Evolutionary conservation across 2,888 invertebrate species (phyloP).

Genomic region (Anticlea derivata): DNA sequence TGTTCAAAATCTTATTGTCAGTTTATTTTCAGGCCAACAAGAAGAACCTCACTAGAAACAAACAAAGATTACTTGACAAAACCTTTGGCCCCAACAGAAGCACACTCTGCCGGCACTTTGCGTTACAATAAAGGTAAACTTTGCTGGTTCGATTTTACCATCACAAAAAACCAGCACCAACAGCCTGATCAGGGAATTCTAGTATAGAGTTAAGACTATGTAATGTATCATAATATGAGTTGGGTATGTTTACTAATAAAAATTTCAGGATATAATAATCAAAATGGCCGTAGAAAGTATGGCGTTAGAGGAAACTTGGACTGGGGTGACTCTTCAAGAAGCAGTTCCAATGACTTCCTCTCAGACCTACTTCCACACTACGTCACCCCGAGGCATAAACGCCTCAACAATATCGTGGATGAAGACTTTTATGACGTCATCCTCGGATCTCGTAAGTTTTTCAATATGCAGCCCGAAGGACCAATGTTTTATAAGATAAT

Average conservation of each 20-base stretch:
- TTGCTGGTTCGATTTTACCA: neutral
- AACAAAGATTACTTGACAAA: slow-evolving; percentile 61
- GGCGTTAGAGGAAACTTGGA: slow-evolving; percentile 52
- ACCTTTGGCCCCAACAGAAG: slow-evolving; percentile 53
- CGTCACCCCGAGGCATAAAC: slow-evolving; percentile 70
- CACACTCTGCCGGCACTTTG: slow-evolving; percentile 74
- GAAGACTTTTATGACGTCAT: slow-evolving; percentile 76
- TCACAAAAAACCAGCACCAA: too few species aligned
- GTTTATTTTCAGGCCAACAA: slow-evolving; percentile 50
- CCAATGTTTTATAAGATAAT: neutral
- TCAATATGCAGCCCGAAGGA: slow-evolving; percentile 7
- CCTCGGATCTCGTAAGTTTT: slow-evolving; percentile 58
- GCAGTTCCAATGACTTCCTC: slow-evolving; percentile 65
- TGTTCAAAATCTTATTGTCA: too few species aligned
- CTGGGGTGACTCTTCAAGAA: slow-evolving; percentile 59
- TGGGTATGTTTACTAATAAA: too few species aligned
- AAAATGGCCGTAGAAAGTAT: slow-evolving; percentile 60
- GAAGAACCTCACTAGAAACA: slow-evolving; percentile 70
- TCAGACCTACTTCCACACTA: slow-evolving; percentile 75
- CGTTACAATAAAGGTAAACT: slow-evolving; percentile 57
- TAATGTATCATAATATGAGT: too few species aligned
- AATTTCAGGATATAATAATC: slow-evolving; percentile 43
- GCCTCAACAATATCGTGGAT: slow-evolving; percentile 51
- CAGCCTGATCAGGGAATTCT: too few species aligned
- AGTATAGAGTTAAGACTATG: too few species aligned